Evolutionary conservation across 2,797 vertebrate genomes (phyloP).

Genomic region (Megaceryle alcyon): DNA sequence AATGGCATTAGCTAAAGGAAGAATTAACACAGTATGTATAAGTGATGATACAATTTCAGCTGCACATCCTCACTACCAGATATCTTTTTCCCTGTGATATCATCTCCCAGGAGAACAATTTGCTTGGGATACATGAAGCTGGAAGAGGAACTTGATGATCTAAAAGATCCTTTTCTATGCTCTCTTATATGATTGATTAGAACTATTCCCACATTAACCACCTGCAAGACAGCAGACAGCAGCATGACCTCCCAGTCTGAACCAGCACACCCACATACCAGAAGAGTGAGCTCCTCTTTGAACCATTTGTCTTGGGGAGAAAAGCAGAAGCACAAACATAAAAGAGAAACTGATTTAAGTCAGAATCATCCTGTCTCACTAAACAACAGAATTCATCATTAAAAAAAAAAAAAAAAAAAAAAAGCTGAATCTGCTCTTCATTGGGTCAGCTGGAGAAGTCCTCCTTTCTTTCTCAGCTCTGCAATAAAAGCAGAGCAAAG

Average conservation of each 20-base stretch:
- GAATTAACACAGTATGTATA: neutral
- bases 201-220: slow-evolving; percentile 5
- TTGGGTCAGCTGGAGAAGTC: neutral
- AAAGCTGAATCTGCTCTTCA: neutral
- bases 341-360: slow-evolving; percentile 55
- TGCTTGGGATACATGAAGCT: neutral
- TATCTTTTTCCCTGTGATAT: neutral
- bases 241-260: slow-evolving; percentile 12
- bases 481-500: neutral
- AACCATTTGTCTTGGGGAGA: slow-evolving; percentile 34
- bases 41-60: neutral
- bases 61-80: neutral
- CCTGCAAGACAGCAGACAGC: neutral
- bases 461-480: neutral
- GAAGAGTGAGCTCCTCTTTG: slow-evolving; percentile 8
- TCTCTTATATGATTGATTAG: slow-evolving; percentile 13
- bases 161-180: neutral
- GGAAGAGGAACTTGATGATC: neutral
- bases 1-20: neutral
- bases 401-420: neutral
- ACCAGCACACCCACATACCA: slow-evolving; percentile 24
- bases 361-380: slow-evolving; percentile 18
- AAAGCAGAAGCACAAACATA: slow-evolving; percentile 15
- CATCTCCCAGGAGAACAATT: slow-evolving; percentile 1
- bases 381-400: slow-evolving; percentile 38